Base-by-base conservation (phyloP, 1,140 invertebrate species). In the Hycleus phaleratus region DNA sequence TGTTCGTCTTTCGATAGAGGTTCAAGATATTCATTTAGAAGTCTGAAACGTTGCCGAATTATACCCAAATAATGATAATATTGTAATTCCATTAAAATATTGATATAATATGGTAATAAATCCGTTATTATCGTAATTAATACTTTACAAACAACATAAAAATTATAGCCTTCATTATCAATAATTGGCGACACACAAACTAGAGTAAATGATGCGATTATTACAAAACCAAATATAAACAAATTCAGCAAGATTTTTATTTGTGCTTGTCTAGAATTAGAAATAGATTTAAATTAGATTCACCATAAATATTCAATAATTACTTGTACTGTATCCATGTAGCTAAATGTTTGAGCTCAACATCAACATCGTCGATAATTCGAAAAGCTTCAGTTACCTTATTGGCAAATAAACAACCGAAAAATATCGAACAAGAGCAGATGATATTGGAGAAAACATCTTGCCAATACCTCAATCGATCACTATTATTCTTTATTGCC, bases 1-100 rank as follows among this genome's bases (percentile, higher is more conserved):
- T 3, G 24, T 12, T 10, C 12, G 48, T 53, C 53, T 7, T 39
- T 40, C n/a, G 49, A 26, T n/a, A 65, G 24, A 10, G 56, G 48
- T 46, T 49, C 49, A 26, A 66, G 51, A 55, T 63, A 63, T 7
- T 59, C 47, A 52, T 63, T 66, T 10, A 66, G 38, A 38, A 61
- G n/a, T 39, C 53, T 46, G 44, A 46, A 64, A 43, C 62, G 54
- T 11, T 45, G 12, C 10, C 38, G 39, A 8, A 60, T 3, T 26
- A 64, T 43, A 47, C 49, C 12, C 3, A 64, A 18, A 38, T 58
- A 61, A 43, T 58, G 50, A 32, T 46, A 53, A 43, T 64, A 64
- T 12, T 58, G 51, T 4, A 57, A 26, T 48, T 61, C 62, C 56
- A 59, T 59, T 25, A 64, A 26, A 32, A 62, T 12, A 42, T 51